These are phyloP conservation scores for Sphenopsis melanotis DNA, from an alignment of 2,797 vertebrate genomes.

Conservation along the genomic window DNA sequence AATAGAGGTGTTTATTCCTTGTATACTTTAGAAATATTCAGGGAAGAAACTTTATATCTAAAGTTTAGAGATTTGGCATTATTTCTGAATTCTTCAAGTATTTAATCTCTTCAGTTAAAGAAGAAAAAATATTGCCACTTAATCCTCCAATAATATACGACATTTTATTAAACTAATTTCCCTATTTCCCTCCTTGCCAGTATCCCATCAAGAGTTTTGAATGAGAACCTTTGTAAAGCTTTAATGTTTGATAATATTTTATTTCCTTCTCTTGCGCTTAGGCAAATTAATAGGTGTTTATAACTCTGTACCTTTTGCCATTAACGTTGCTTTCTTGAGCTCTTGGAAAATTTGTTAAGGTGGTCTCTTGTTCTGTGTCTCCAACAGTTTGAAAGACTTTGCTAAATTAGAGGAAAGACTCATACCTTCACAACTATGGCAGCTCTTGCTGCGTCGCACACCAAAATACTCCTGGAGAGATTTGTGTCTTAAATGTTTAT, in stretches of 20 bases:
- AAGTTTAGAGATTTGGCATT: not conserved
- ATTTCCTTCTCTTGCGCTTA: not conserved
- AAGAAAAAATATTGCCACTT: not conserved
- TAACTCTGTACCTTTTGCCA: not conserved
- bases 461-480: not conserved
- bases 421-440: not conserved
- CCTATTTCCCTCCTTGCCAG: not conserved
- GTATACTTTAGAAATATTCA: not conserved
- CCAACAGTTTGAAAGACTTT: not conserved
- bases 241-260: not conserved
- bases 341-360: not conserved
- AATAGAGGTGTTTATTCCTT: not conserved
- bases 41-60: not conserved
- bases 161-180: not conserved
- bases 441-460: not conserved
- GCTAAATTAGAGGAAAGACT: conserved; percentile 27
- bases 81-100: not conserved
- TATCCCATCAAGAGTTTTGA: not conserved
- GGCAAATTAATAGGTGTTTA: not conserved
- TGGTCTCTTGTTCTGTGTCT: not conserved
- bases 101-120: not conserved
- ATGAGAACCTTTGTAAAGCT: not conserved
- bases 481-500: conserved; percentile 47
- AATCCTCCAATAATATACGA: not conserved
- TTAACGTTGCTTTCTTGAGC: not conserved